A percentile compares a stretch with the other conserved stretches of the same genome.
These are phyloP conservation scores for Smittia aterrima DNA, from an alignment of 2,888 invertebrate species.

Conservation along the genomic window DNA sequence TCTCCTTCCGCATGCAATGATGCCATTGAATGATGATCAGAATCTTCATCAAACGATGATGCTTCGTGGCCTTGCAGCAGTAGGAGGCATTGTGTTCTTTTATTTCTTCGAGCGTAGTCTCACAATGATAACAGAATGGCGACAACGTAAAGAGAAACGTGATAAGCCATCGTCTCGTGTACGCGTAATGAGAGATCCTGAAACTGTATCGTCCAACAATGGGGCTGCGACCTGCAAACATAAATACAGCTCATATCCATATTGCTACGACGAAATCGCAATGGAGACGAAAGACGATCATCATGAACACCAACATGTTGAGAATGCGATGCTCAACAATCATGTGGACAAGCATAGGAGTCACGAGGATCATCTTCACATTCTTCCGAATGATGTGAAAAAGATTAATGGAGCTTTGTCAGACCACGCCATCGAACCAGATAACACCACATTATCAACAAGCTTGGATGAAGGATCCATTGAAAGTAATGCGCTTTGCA, in stretches of 20 bases:
- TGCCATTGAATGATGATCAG: constrained; percentile 50
- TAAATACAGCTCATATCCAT: constrained; percentile 84
- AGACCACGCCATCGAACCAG: constrained; percentile 44
- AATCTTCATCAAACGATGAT: constrained; percentile 67
- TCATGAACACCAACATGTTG: constrained; percentile 47
- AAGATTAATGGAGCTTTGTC: constrained; percentile 42
- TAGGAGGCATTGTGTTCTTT: constrained; percentile 79
- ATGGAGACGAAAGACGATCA: constrained; percentile 68
- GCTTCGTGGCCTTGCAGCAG: constrained; percentile 76
- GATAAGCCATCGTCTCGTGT: constrained; percentile 68
- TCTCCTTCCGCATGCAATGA: constrained; percentile 70
- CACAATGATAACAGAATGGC: constrained; percentile 76
- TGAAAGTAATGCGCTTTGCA: constrained; percentile 42
- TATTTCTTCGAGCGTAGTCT: constrained; percentile 84
- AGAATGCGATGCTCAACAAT: constrained; percentile 41
- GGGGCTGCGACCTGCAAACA: constrained; percentile 69
- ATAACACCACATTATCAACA: constrained; percentile 49
- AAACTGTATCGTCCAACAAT: constrained; percentile 51
- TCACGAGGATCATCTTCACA: not conserved
- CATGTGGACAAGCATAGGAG: constrained; percentile 25
- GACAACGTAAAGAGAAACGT: constrained; percentile 69
- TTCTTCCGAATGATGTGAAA: constrained; percentile 31
- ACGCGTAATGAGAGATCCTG: constrained; percentile 69
- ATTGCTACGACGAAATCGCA: constrained; percentile 82
- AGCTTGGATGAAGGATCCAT: constrained; percentile 43